These are phyloP conservation scores for Anseranas semipalmata DNA, from an alignment of 2,113 vertebrate genomes.

Conservation along the genomic window DNA sequence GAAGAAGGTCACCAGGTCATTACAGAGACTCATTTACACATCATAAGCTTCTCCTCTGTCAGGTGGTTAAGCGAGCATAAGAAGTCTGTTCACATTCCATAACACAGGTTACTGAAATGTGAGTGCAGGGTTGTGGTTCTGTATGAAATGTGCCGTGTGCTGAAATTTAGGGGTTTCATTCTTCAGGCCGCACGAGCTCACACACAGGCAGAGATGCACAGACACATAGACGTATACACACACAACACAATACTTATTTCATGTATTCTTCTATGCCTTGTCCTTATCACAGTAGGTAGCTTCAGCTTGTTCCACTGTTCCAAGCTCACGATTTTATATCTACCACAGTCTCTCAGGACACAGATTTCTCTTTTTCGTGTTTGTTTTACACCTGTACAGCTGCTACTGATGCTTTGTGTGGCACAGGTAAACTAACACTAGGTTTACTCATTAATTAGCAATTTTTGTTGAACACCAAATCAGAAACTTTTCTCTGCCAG, in stretches of 20 bases:
- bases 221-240: neutral
- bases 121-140: neutral
- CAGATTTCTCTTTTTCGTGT: neutral
- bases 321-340: neutral
- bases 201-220: neutral
- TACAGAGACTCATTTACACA: neutral
- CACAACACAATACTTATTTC: neutral
- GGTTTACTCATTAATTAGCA: neutral
- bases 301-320: neutral
- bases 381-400: neutral
- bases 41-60: neutral
- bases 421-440: neutral
- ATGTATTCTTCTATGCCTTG: accelerated
- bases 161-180: neutral
- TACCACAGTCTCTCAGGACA: neutral
- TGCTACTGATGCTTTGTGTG: neutral
- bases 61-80: neutral
- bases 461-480: neutral
- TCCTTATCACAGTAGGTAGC: neutral
- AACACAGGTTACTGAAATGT: no score
- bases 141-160: neutral
- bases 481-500: neutral
- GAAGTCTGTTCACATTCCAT: neutral
- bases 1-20: neutral
- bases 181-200: neutral